Evolutionary conservation across 2,797 vertebrate species (phyloP).

Genomic region (Pseudocheirus occidentalis): DNA sequence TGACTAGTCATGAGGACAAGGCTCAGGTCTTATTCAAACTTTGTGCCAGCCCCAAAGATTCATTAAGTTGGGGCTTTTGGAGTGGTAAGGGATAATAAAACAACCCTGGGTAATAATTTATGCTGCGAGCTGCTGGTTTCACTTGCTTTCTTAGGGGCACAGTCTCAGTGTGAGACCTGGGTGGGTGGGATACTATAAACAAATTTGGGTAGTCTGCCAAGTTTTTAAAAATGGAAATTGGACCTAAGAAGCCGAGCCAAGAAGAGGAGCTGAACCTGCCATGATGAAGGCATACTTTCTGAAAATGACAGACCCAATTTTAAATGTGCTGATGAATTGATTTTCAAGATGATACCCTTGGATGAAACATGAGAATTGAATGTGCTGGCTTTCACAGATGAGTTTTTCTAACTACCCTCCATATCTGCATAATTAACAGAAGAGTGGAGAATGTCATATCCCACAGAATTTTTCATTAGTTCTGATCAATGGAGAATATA

Average conservation of each 20-base stretch:
- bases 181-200: neutral
- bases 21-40: neutral
- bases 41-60: neutral
- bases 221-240: neutral
- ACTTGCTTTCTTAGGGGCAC: neutral
- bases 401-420: neutral
- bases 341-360: neutral
- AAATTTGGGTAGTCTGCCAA: neutral
- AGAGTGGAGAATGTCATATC: neutral
- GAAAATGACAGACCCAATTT: neutral
- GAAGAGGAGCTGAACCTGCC: neutral
- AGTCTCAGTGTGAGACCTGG: neutral
- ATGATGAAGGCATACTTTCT: neutral
- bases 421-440: neutral
- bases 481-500: neutral
- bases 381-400: neutral
- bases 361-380: neutral
- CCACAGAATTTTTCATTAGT: neutral
- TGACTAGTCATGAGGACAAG: neutral
- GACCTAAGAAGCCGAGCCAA: neutral
- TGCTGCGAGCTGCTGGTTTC: neutral
- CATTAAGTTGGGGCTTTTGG: neutral
- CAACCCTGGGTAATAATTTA: neutral
- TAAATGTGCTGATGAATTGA: neutral
- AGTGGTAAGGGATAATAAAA: neutral